phyloP scores from a whole-genome alignment of 2,797 vertebrate genomes.

The Gallirallus australis region DNA sequence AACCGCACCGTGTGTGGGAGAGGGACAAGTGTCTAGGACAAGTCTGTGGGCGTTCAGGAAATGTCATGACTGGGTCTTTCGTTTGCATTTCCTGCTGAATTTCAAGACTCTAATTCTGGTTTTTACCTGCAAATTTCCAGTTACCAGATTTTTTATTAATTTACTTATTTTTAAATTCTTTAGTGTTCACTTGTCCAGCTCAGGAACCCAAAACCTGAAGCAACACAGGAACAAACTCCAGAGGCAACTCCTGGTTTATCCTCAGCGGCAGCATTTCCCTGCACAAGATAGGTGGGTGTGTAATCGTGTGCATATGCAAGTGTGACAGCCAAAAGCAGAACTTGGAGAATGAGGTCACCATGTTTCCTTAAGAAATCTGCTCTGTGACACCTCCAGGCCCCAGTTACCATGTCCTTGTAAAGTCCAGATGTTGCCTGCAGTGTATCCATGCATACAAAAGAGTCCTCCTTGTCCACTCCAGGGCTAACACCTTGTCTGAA shows the following conservation, averaged over 20 bases:
- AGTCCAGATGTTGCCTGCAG: background rate
- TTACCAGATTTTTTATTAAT: background rate
- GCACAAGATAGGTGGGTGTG: fast-evolving
- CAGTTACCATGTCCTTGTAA: background rate
- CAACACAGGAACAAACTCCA: fast-evolving
- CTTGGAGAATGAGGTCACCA: background rate
- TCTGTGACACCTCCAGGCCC: background rate
- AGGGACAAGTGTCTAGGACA: background rate
- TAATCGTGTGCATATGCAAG: background rate
- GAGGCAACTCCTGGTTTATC: background rate
- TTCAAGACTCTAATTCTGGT: background rate
- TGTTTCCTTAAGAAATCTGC: background rate
- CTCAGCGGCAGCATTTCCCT: background rate
- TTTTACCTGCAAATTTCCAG: background rate
- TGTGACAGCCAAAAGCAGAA: background rate
- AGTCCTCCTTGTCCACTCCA: background rate
- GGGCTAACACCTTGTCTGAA: background rate
- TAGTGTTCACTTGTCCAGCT: background rate
- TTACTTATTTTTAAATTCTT: background rate
- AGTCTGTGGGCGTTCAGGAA: background rate
- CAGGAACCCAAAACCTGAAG: background rate
- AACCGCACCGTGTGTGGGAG: background rate
- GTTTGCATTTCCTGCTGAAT: background rate
- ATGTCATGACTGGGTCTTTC: background rate
- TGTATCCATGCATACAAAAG: fast-evolving